These are phyloP conservation scores for Characodon lateralis DNA, from an alignment of 2,797 vertebrate genomes.

Conservation along the genomic window DNA sequence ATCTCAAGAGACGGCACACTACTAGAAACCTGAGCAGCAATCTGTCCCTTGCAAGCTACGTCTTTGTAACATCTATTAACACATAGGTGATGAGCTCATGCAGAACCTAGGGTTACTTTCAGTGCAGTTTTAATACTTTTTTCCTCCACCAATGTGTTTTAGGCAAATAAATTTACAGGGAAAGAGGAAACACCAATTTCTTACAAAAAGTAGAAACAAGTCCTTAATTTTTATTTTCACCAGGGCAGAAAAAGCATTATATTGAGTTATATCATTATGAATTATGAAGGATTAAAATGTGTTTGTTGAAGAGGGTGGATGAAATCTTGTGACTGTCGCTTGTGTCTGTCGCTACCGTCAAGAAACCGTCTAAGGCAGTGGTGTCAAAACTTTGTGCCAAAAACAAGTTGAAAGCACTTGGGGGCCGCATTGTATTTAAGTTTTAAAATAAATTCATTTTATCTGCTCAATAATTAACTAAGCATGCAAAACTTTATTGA, in stretches of 20 bases:
- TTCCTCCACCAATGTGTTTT: constrained; percentile 11
- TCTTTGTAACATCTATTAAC: constrained; percentile 79
- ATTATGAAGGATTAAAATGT: not conserved
- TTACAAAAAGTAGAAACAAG: not conserved
- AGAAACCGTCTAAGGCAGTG: not conserved
- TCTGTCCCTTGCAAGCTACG: constrained; percentile 76
- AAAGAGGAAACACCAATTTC: constrained; percentile 10
- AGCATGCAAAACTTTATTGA: no score
- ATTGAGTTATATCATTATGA: not conserved
- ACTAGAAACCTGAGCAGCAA: constrained; percentile 78
- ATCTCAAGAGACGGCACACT: constrained; percentile 78
- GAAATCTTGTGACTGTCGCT: not conserved
- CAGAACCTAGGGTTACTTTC: constrained; percentile 55
- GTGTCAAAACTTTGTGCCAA: no score
- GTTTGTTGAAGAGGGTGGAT: not conserved
- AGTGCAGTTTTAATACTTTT: constrained; percentile 19
- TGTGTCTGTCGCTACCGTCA: not conserved
- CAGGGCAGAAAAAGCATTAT: not conserved
- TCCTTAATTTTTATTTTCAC: not conserved
- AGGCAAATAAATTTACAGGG: constrained; percentile 11
- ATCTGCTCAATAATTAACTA: no score
- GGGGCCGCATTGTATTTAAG: no score
- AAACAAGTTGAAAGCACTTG: no score
- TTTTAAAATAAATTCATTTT: no score
- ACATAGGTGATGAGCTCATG: constrained; percentile 68